Evolutionary conservation across 1,140 invertebrate species (phyloP), one percentile per base, ranked within the genome.

Genomic region (Trichonephila clavata): DNA sequence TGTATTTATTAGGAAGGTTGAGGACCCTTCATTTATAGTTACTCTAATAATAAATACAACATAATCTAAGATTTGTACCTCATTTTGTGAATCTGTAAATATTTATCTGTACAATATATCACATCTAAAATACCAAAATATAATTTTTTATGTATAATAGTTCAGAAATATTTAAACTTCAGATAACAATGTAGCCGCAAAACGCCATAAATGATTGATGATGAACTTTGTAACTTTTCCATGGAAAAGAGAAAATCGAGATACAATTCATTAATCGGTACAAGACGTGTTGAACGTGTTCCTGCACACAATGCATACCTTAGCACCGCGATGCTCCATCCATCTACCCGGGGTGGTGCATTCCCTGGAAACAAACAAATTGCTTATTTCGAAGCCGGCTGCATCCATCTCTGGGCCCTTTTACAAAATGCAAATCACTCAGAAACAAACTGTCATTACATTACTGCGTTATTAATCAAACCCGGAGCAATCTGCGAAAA

Each of bases 401-500:
- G 43, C 61, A 77, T 77, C 27, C 71, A 77, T 27, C 65, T 80
- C 27, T 3, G 5, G 50, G 68, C 6, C 43, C 60, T 43, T 68
- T 77, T 32, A 80, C 65, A 80, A 92, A 92, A 92, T 92, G 90
- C 90, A 92, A 92, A 92, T 92, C 90, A 65, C 90, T 32, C 77
- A 57, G 60, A 61, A 92, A 84, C 81, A 92, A 84, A 92, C 90
- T 92, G 90, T 92, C 90, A 92, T 84, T 92, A 80, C 77, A 92
- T 92, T 83, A 92, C 59, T 80, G 60, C 59, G 57, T 61, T 84
- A 92, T 92, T 92, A 92, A 92, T 92, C 90, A 92, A 92, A 92
- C 43, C 27, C 39, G 89, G 68, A 18, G 71, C 89, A 90, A 90
- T 90, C 89, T 61, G 77, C 43, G 80, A 57, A 84, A 63, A 84